Evolutionary conservation across 2,113 vertebrate genomes (phyloP).

Genomic region (Chaenogobius annularis): DNA sequence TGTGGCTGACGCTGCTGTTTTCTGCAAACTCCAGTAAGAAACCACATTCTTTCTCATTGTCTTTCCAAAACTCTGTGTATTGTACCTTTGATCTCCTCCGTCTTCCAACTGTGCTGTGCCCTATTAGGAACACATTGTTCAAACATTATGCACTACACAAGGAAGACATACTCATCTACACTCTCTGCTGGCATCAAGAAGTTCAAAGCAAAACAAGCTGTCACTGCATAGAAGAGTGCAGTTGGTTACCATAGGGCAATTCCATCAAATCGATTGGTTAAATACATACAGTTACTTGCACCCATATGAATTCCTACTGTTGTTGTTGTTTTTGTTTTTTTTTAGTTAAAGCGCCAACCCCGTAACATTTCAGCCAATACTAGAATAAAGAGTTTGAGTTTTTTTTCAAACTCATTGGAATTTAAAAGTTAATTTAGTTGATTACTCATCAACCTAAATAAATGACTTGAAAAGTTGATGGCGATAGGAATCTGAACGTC

Average conservation of each 20-base stretch:
- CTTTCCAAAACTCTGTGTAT: not conserved
- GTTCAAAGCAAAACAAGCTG: not conserved
- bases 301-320: too few relatives aligned
- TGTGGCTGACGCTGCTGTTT: conserved; percentile 18
- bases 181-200: conserved; percentile 31
- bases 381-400: not conserved
- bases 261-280: not conserved
- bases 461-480: too few relatives aligned
- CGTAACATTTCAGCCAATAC: too few relatives aligned
- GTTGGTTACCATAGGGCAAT: not conserved
- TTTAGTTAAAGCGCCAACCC: too few relatives aligned
- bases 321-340: too few relatives aligned
- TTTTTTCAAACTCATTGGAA: too few relatives aligned
- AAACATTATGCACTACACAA: conserved; percentile 7
- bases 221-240: not conserved
- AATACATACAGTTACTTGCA: not conserved
- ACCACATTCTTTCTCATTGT: conserved; percentile 2
- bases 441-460: too few relatives aligned
- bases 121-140: not conserved
- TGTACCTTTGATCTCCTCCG: not conserved
- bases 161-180: not conserved
- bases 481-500: too few relatives aligned
- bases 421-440: too few relatives aligned
- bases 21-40: conserved; percentile 51
- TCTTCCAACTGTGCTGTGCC: conserved; percentile 1